A percentile compares a stretch with the other conserved stretches of the same genome.
phyloP scores from a whole-genome alignment of 2,113 vertebrate genomes.

The Vireo altiloquus region DNA sequence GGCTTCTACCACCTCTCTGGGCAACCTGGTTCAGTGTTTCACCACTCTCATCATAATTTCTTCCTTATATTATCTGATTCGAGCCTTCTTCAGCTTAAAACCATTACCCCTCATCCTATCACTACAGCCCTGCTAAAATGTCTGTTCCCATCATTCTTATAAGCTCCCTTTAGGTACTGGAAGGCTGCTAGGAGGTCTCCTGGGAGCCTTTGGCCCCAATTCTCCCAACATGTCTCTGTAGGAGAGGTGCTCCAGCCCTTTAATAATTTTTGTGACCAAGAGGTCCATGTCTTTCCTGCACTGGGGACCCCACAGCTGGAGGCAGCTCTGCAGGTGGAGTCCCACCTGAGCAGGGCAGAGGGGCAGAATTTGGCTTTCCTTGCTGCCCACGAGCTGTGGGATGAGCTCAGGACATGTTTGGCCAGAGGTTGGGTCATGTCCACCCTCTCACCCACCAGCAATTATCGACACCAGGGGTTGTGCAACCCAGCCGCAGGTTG shows the following conservation, averaged over 20 bases:
- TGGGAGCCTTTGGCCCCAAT: accelerated
- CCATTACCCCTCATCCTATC: not conserved
- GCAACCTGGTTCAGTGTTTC: not conserved
- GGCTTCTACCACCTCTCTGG: not conserved
- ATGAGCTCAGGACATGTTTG: not conserved
- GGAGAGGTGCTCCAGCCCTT: not conserved
- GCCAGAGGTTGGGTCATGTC: not conserved
- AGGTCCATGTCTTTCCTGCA: not conserved
- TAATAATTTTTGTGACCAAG: not conserved
- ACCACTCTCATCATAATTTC: not conserved
- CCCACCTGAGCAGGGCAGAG: not conserved
- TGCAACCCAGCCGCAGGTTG: not conserved
- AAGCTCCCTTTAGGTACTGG: not conserved
- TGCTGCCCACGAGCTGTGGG: accelerated
- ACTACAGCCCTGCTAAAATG: not conserved
- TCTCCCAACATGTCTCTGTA: not conserved
- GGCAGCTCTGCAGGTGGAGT: not conserved
- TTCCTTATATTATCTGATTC: not conserved
- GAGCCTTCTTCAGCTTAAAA: not conserved
- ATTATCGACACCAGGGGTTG: accelerated
- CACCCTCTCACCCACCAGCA: not conserved
- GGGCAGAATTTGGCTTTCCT: not conserved
- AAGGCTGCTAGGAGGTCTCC: not conserved
- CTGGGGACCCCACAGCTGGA: not conserved
- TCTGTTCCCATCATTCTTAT: not conserved